Base-by-base conservation (phyloP, 2,888 invertebrate genomes). In the Tenthredo distinguenda region DNA sequence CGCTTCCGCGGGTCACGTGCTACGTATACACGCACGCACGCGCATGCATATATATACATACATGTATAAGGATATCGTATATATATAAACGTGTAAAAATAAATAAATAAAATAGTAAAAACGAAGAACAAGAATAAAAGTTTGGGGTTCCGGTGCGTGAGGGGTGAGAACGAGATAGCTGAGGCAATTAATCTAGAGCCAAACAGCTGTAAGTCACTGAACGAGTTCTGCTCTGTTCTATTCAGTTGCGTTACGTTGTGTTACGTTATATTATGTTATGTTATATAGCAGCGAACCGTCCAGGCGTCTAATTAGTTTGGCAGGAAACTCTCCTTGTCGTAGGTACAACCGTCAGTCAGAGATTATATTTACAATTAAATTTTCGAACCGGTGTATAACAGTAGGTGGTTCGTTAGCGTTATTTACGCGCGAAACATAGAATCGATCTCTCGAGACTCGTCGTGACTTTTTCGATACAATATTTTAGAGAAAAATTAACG, bases 301-400 rank as follows among this genome's bases (percentile, higher is more conserved):
- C 34, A 72, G n/a, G 34, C 76, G 47, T 76, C 76, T 76, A 76
- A 76, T 76, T 76, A 76, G 43, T 76, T 76, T 76, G 43, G 26
- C 76, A 47, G 62, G 43, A 76, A 43, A 47, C 47, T 43, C 76
- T 47, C 62, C 62, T 12, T 62, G 62, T 62, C 62, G 26, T 26
- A 12, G 26, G 26, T 62, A 62, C 10, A 62, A 62, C 26, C 58
- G 7, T 21, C 58, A 58, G 26, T 55, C n/a, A 37, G 37, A 71
- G 2, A 37, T 31, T 71, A 71, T 37, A 71, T 71, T n/a, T 2
- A 71, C 71, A 71, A 71, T 71, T 9, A 71, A 40, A 37, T 71
- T 71, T 71, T n/a, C 71, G 7, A 71, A 71, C 71, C 34, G 37
- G 21, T 58, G n/a, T 58, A 58, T n/a, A 7, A 9, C 2, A 7